These are phyloP conservation scores for Vombatus ursinus DNA, from an alignment of 2,113 vertebrate species.

Conservation along the genomic window DNA sequence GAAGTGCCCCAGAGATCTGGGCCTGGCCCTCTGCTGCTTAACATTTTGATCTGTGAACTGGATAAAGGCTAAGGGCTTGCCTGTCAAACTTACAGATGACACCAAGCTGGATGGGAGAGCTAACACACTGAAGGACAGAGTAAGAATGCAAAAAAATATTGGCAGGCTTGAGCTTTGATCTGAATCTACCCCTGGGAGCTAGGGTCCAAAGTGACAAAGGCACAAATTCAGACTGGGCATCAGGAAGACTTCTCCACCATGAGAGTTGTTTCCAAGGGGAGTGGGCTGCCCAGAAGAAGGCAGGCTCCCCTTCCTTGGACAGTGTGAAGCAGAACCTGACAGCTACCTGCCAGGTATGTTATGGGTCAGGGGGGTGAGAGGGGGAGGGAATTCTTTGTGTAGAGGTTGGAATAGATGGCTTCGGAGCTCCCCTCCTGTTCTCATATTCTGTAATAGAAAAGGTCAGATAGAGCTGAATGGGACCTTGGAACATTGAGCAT, in stretches of 20 bases:
- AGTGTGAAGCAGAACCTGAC: background rate
- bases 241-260: background rate
- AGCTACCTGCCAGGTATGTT: too few species aligned
- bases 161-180: background rate
- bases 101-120: background rate
- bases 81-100: background rate
- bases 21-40: background rate
- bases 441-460: too few species aligned
- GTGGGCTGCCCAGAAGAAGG: background rate
- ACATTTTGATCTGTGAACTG: background rate
- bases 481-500: too few species aligned
- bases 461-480: too few species aligned
- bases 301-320: background rate
- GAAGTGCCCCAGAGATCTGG: background rate
- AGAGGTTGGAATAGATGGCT: too few species aligned
- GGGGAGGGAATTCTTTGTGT: too few species aligned
- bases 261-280: background rate
- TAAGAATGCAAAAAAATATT: background rate
- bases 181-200: background rate
- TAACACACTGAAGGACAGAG: background rate
- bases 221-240: background rate
- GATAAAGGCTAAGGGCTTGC: background rate
- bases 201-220: too few species aligned
- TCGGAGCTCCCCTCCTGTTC: too few species aligned
- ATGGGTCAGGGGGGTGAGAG: too few species aligned